Percentiles rank a stretch among this genome's conserved stretches.
Conservation (phyloP, 1,140 invertebrate genomes). For the Diuraphis noxia region DNA sequence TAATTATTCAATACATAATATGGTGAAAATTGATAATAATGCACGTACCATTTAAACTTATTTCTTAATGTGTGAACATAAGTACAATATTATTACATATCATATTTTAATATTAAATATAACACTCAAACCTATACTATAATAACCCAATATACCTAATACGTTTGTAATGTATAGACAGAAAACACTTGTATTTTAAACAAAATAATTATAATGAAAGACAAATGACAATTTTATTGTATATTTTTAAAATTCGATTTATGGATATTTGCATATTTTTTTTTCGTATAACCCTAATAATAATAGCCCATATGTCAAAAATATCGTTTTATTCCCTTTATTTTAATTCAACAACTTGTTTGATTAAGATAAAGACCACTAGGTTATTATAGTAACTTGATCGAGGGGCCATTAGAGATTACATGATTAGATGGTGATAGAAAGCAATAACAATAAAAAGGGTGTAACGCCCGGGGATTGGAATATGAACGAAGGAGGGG, state of each 20-base stretch:
- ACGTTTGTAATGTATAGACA: no score
- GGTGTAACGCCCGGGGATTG: slow-evolving; percentile 42
- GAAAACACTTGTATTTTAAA: not conserved
- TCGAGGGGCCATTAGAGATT: slow-evolving; percentile 52
- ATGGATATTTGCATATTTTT: not conserved
- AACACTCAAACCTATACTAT: no score
- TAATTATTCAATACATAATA: no score
- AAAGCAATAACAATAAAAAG: slow-evolving; percentile 46
- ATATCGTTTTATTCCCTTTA: not conserved
- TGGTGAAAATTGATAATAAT: no score
- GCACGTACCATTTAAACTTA: no score
- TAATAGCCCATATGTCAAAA: not conserved
- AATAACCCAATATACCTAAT: not conserved
- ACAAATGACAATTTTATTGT: not conserved
- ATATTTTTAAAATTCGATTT: not conserved
- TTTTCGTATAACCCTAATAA: not conserved
- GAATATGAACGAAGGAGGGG: slow-evolving; percentile 5
- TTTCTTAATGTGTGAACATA: no score
- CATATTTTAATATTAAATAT: no score
- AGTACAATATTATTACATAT: no score
- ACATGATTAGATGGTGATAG: slow-evolving; percentile 51
- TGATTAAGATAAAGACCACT: slow-evolving; percentile 46
- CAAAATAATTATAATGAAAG: not conserved
- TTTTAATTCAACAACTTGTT: slow-evolving; percentile 45
- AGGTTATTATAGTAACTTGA: slow-evolving; percentile 39